Percentiles rank a stretch among this genome's conserved stretches.
Conservation (phyloP, 2,113 vertebrate species). For the Tupaia tana region DNA sequence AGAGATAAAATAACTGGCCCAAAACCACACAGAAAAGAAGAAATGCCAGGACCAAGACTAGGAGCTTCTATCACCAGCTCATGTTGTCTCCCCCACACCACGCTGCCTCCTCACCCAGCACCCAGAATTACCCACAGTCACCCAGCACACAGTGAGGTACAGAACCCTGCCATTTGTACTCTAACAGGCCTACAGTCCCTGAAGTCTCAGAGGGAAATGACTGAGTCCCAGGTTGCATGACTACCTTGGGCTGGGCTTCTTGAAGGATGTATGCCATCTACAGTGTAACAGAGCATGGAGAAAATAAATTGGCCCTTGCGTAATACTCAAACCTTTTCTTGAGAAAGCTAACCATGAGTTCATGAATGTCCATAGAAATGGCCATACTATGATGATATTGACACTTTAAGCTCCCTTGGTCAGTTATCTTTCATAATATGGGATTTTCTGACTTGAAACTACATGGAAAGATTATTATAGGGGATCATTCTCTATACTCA, state of each 20-base stretch:
- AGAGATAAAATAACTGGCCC: background rate
- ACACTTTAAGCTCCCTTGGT: background rate
- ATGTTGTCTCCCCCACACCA: background rate
- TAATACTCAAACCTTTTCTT: background rate
- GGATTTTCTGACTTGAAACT: background rate
- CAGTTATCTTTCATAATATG: background rate
- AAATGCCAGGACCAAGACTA: background rate
- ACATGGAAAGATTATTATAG: background rate
- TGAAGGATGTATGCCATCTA: background rate
- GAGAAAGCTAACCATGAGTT: background rate
- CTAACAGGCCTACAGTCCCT: background rate
- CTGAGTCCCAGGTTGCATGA: rapidly evolving
- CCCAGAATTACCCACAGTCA: background rate
- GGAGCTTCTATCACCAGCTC: background rate
- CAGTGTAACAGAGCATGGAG: background rate
- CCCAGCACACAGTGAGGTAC: background rate
- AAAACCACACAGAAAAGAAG: slow-evolving; percentile 1
- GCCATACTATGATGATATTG: background rate
- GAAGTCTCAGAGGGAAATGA: background rate
- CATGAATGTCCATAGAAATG: background rate
- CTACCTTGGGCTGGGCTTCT: background rate
- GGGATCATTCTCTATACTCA: background rate
- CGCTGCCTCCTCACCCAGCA: background rate
- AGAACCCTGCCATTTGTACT: background rate
- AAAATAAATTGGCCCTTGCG: background rate